Base-by-base conservation (phyloP, 1,140 invertebrate species). In the Drosophila quadrilineata region DNA sequence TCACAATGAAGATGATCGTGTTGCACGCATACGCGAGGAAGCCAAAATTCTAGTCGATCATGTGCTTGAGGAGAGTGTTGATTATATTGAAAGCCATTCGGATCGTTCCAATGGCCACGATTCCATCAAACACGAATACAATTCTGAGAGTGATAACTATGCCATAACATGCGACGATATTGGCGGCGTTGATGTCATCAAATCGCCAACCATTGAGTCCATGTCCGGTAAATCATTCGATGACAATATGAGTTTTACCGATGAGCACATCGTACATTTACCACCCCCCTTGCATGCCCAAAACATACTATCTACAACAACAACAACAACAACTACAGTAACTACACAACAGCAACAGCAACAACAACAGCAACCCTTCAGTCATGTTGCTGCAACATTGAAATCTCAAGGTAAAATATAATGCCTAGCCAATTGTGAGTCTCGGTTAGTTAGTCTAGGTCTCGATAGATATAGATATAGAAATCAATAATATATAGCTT, bases 201-300 rank as follows among this genome's bases (percentile, higher is more conserved):
- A 89, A 63, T 89, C 88, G 67, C 88, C 88, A 49, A 89, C 88
- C 19, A 89, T 89, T 73, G 88, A 89, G 69, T 89, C 88, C 45
- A 88, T 89, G 86, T 89, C 88, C 22, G 88, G 88, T 49, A 89
- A 89, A 88, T 89, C 88, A 54, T 89, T 89, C 54, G 88, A 89
- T 69, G 88, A 89, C 71, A 89, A 88, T 76, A 79, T 88, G 68
- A 89, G 84, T 71, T 88, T 88, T 54, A 88, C 82, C 48, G 87
- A 88, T 35, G 87, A 88, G 67, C 86, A 87, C 24, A 85, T 73
- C 5, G 19, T 66, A 57, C 52, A 68, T 60, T 74, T 86, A 67
- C 79, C n/a, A n/a, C n/a, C n/a, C n/a, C n/a, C 75, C 52, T 76
- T 87, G 68, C 86, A 87, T 75, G 71, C 71, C 41, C 52, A 73